A percentile compares a stretch with the other conserved stretches of the same genome.
Conservation (phyloP, 2,888 invertebrate genomes). For the Meta bourneti region DNA sequence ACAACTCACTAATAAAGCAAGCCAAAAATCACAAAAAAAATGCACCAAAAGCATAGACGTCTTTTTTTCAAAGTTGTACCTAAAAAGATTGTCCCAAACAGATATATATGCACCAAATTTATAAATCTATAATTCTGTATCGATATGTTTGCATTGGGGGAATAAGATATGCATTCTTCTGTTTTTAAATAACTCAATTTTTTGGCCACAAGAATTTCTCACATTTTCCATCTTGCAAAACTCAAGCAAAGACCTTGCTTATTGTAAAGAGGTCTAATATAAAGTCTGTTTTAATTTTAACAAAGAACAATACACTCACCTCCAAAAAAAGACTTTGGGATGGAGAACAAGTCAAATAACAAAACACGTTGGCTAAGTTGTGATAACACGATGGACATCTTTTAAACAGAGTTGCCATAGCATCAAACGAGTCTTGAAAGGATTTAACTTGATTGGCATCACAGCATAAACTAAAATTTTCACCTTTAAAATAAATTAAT, state of each 20-base stretch:
- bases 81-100: too few species aligned
- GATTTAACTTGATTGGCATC: constrained; percentile 59
- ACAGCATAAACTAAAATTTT: constrained; percentile 75
- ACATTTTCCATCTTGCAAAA: not conserved
- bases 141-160: too few species aligned
- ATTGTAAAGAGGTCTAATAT: too few species aligned
- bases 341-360: constrained; percentile 90
- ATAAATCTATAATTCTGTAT: too few species aligned
- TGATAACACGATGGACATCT: constrained; percentile 93
- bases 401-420: constrained; percentile 86
- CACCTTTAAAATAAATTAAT: constrained; percentile 46
- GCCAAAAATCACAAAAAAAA: too few species aligned
- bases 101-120: too few species aligned
- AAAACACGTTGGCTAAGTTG: constrained; percentile 91
- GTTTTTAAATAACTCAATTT: not conserved
- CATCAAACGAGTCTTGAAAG: constrained; percentile 23
- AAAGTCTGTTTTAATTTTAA: too few species aligned
- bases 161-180: too few species aligned
- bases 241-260: too few species aligned
- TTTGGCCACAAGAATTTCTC: not conserved
- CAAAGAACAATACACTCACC: constrained; percentile 80
- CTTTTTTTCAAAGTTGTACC: too few species aligned
- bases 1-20: too few species aligned
- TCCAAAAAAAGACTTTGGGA: constrained; percentile 88
- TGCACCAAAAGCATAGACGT: too few species aligned